These are phyloP conservation scores for Bathynomus jamesi DNA, from an alignment of 1,140 invertebrate genomes.

Conservation along the genomic window DNA sequence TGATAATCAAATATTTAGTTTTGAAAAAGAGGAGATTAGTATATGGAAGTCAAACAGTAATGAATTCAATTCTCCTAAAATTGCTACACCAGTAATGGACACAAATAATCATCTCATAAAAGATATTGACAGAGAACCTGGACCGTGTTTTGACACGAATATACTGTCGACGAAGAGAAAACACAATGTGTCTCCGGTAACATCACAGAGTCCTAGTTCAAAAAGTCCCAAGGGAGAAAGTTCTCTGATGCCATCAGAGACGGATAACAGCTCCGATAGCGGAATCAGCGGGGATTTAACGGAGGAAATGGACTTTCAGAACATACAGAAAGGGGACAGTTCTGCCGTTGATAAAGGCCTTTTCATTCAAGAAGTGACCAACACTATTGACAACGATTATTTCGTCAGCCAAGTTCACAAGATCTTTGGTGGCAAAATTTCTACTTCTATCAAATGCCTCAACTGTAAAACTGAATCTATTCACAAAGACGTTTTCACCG, in stretches of 20 bases:
- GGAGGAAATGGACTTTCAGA: conserved; percentile 16
- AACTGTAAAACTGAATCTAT: conserved; percentile 60
- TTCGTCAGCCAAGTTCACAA: conserved; percentile 52
- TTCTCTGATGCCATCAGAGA: conserved; percentile 22
- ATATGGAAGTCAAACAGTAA: too few species aligned
- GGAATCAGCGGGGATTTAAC: conserved; percentile 22
- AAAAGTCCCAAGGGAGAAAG: conserved; percentile 24
- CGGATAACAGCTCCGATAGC: conserved; percentile 27
- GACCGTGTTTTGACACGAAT: background rate
- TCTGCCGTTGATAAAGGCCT: conserved; percentile 10
- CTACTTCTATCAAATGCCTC: conserved; percentile 61
- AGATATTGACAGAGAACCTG: background rate
- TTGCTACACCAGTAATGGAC: too few species aligned
- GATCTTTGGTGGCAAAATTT: conserved; percentile 63
- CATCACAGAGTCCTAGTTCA: background rate
- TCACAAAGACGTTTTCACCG: conserved; percentile 66
- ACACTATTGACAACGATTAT: conserved; percentile 19
- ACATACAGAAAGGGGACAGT: conserved; percentile 29
- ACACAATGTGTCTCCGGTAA: conserved; percentile 15
- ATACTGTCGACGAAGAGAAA: conserved; percentile 19
- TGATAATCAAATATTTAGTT: too few species aligned
- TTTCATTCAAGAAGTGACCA: conserved; percentile 8
- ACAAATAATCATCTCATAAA: too few species aligned
- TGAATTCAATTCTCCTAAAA: too few species aligned
- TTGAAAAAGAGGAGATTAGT: too few species aligned